Percentiles rank a stretch among this genome's conserved stretches.
These are phyloP conservation scores for Valencia hispanica DNA, from an alignment of 2,797 vertebrate species.

Conservation along the genomic window DNA sequence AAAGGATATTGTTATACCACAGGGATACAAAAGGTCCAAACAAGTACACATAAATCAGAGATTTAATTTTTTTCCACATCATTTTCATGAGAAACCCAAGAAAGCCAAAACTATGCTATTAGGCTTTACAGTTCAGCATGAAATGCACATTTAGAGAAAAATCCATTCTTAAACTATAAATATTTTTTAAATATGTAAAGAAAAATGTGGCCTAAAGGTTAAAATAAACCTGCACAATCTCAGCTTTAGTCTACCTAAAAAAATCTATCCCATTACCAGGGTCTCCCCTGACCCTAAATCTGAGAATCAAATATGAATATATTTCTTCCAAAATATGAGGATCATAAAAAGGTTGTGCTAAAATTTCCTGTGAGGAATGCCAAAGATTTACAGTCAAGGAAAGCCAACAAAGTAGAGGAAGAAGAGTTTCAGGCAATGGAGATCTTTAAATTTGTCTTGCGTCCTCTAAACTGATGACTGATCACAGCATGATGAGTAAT, in stretches of 20 bases:
- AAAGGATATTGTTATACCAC: conserved; percentile 2
- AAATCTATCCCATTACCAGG: background rate
- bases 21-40: conserved; percentile 19
- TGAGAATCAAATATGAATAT: background rate
- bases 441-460: conserved; percentile 1
- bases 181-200: background rate
- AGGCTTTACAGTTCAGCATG: background rate
- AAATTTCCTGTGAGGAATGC: conserved; percentile 8
- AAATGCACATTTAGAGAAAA: background rate
- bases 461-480: background rate
- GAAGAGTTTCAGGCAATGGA: background rate
- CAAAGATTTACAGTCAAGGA: conserved; percentile 20
- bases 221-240: background rate
- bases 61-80: background rate
- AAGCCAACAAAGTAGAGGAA: conserved; percentile 26
- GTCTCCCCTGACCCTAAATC: background rate
- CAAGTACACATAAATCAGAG: conserved; percentile 9
- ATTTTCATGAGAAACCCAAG: background rate
- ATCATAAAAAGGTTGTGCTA: background rate
- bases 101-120: background rate
- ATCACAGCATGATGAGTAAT: background rate
- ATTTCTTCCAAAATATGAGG: conserved; percentile 17
- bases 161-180: background rate
- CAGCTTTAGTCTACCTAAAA: background rate
- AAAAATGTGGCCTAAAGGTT: background rate